Conservation (phyloP, 2,888 invertebrate species). For the Stenchaetothrips biformis region DNA sequence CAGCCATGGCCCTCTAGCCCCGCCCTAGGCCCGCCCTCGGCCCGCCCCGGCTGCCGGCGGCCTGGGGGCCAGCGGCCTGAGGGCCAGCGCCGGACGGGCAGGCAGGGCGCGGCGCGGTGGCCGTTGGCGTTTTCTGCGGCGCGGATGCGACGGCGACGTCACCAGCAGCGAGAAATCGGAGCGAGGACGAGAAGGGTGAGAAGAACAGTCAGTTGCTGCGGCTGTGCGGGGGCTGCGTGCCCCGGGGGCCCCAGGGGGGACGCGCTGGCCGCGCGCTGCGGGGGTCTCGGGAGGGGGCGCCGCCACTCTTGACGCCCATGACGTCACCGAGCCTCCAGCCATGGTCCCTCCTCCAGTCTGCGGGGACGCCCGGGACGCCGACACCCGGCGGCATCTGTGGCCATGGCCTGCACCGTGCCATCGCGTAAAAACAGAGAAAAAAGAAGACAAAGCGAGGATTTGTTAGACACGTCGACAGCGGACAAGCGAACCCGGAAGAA, state of each 20-base stretch:
- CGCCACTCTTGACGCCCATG: constrained; percentile 24
- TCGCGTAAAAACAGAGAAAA: not conserved
- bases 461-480: not conserved
- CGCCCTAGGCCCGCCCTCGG: constrained; percentile 3
- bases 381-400: not conserved
- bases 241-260: not conserved
- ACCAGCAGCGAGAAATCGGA: not conserved
- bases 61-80: not conserved
- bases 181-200: not conserved
- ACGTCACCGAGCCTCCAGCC: not conserved
- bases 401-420: not conserved
- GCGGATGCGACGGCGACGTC: not conserved
- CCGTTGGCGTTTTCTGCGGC: not conserved
- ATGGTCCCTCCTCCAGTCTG: too few species aligned
- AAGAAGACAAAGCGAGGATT: not conserved
- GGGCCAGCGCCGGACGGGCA: not conserved
- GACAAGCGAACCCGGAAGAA: not conserved
- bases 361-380: too few species aligned
- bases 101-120: not conserved
- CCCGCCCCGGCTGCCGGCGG: not conserved
- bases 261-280: not conserved
- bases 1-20: constrained; percentile 11
- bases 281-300: constrained; percentile 19
- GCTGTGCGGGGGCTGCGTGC: not conserved
- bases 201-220: not conserved